Conservation (phyloP, 2,113 vertebrate genomes). For the Chauna torquata region DNA sequence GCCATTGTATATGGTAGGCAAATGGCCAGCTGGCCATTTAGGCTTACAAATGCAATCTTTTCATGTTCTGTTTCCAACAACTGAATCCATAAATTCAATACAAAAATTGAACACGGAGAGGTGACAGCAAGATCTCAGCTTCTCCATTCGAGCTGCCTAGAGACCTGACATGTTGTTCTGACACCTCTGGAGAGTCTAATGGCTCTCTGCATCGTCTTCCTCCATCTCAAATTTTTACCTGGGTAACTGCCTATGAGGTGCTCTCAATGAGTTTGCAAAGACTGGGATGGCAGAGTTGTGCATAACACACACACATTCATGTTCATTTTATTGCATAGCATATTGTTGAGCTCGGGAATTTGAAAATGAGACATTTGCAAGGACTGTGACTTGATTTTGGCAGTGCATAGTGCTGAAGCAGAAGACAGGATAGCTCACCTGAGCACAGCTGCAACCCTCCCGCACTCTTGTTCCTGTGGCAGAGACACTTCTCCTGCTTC, state of each 20-base stretch:
- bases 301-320: neutral
- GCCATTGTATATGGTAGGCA: neutral
- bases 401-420: neutral
- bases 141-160: neutral
- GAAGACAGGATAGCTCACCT: neutral
- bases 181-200: neutral
- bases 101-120: neutral
- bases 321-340: neutral
- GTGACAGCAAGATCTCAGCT: neutral
- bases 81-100: neutral
- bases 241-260: neutral
- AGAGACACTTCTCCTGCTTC: too few relatives aligned
- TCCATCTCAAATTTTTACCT: neutral
- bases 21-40: neutral
- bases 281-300: neutral
- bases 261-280: neutral
- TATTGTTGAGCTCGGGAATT: neutral
- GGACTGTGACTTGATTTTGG: neutral
- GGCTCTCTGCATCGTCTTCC: neutral
- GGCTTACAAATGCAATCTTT: neutral
- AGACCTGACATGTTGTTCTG: rapidly evolving
- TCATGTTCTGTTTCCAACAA: rapidly evolving
- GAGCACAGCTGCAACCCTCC: neutral
- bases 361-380: neutral
- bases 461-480: neutral